Evolutionary conservation across 2,888 invertebrate species (phyloP).

Genomic region (Zygaena filipendulae): DNA sequence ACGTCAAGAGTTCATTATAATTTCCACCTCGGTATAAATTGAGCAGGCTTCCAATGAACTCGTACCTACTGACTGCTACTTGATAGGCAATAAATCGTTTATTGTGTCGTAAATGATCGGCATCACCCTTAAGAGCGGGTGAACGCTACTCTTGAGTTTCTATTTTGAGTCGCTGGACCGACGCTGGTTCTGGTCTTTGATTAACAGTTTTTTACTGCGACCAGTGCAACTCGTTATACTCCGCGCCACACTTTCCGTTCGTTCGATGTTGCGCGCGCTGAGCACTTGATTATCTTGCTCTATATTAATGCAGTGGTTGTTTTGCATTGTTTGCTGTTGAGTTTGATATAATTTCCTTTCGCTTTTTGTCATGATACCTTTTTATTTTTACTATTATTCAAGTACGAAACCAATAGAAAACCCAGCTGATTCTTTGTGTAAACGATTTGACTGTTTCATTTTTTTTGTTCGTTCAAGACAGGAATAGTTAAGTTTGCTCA

Average conservation of each 20-base stretch:
- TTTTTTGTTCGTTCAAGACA: no score
- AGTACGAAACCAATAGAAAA: background rate
- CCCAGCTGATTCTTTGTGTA: background rate
- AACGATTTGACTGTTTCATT: no score
- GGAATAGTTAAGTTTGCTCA: no score
- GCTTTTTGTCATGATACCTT: no score
- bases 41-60: constrained; percentile 26
- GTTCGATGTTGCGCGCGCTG: constrained; percentile 31
- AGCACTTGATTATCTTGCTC: constrained; percentile 21
- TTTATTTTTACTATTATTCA: constrained; percentile 2
- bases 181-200: constrained; percentile 28
- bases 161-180: constrained; percentile 46
- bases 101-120: constrained; percentile 31
- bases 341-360: constrained; percentile 6
- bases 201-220: constrained; percentile 45
- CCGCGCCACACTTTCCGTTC: constrained; percentile 29
- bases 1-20: no score
- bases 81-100: constrained; percentile 41
- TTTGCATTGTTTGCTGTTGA: constrained; percentile 19
- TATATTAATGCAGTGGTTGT: constrained; percentile 21
- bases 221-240: constrained; percentile 29
- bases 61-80: constrained; percentile 30
- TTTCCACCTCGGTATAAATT: no score
- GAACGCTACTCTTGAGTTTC: constrained; percentile 33
- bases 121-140: constrained; percentile 34